A percentile compares a stretch with the other conserved stretches of the same genome.
phyloP scores from a whole-genome alignment of 2,113 vertebrate genomes.

The Microcebus griseorufus region DNA sequence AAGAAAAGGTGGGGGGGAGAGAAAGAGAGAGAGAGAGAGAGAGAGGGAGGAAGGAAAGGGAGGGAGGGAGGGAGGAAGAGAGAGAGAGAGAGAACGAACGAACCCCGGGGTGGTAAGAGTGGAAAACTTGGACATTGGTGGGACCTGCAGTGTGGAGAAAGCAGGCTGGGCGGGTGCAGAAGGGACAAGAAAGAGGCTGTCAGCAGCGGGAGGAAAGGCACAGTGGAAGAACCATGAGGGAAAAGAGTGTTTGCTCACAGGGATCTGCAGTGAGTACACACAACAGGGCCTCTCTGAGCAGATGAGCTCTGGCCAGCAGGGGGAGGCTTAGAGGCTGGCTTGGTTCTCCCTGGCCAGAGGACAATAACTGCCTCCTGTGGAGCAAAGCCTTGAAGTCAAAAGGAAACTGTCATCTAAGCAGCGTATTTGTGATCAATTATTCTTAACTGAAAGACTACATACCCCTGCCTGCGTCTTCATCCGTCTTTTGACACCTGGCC shows the following conservation, averaged over 20 bases:
- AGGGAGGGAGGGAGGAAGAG: neutral
- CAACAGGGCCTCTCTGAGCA: neutral
- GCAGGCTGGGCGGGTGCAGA: neutral
- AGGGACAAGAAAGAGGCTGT: too few species aligned
- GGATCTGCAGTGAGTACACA: too few species aligned
- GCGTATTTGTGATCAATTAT: neutral
- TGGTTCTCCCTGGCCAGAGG: neutral
- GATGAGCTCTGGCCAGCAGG: neutral
- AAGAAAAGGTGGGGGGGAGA: neutral
- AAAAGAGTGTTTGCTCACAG: fast-evolving
- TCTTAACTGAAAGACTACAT: neutral
- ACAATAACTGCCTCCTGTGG: neutral
- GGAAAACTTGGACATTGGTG: fast-evolving
- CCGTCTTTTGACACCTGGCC: neutral
- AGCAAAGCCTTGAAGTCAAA: neutral
- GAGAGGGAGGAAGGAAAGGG: neutral
- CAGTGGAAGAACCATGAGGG: neutral
- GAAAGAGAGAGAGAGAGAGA: neutral
- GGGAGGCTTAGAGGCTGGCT: neutral
- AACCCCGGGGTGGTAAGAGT: neutral
- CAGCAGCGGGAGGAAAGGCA: too few species aligned
- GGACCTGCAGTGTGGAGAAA: neutral
- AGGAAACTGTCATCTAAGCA: neutral
- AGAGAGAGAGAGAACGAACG: neutral
- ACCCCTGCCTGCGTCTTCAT: neutral